Evolutionary conservation across 1,140 invertebrate genomes (phyloP), one percentile per base, ranked within the genome.

Genomic region (Saccostrea echinata): DNA sequence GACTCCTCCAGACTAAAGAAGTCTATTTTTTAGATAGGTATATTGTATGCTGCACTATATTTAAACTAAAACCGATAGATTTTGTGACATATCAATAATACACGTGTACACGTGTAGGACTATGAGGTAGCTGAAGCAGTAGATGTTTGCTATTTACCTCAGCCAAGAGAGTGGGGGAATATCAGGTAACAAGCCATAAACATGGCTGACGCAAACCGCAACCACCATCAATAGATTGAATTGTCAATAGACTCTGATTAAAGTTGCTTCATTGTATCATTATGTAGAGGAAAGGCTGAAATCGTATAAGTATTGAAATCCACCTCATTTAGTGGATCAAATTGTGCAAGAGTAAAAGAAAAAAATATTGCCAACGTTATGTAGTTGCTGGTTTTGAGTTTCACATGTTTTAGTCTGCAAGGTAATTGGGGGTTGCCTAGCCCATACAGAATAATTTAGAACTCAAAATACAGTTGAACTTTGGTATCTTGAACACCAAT

Each of bases 161-260:
- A 12, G 4, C 68, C 16, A 21, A 76, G 30, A 18, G 24, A 30
- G 27, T 11, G 27, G 11, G 30, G 68, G 68, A 30, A 76, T 30
- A 12, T 76, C 68, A 12, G 68, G 68, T 76, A 76, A 76, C 68
- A 76, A 76, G 27, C 24, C 68, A 76, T 76, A 76, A 76, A 76
- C 27, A 76, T 11, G 27, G 27, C 11, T 33, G 68, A 33, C 27
- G 12, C 68, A 30, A 76, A 30, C 68, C 27, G 11, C 27, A 33
- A 76, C 12, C 27, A 30, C 30, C 68, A 76, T 30, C 68, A 76
- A 16, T 11, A 18, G 68, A 76, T 76, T 76, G 68, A 76, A 76
- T 33, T 64, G 24, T 64, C 18, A 64, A 21, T 64, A 33, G 68
- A 16, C 24, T 76, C 68, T 30, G 68, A 30, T 76, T 76, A 76